Conservation (phyloP, 2,888 invertebrate genomes). For the Schrankia costaestrigalis region DNA sequence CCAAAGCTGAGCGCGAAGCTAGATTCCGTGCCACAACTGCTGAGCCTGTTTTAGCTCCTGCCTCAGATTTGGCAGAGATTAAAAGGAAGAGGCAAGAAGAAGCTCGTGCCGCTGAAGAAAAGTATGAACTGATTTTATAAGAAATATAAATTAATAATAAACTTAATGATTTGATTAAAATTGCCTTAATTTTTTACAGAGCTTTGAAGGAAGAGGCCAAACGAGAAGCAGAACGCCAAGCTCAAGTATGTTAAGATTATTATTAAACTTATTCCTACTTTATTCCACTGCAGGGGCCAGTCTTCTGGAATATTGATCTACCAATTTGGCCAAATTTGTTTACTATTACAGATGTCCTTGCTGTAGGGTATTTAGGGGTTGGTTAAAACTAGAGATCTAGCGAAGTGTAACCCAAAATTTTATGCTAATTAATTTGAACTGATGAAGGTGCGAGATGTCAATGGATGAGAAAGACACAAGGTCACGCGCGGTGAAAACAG, state of each 20-base stretch:
- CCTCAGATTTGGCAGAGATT: constrained; percentile 77
- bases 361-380: too few species aligned
- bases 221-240: constrained; percentile 73
- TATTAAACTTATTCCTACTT: too few species aligned
- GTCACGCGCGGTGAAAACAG: too few species aligned
- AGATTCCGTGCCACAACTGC: constrained; percentile 79
- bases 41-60: constrained; percentile 67
- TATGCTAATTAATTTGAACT: too few species aligned
- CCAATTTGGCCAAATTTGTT: too few species aligned
- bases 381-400: too few species aligned
- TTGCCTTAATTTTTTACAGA: constrained; percentile 42
- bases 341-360: too few species aligned
- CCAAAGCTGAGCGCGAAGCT: constrained; percentile 82
- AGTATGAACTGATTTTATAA: constrained; percentile 51
- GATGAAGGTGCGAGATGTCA: too few species aligned
- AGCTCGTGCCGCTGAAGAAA: constrained; percentile 82
- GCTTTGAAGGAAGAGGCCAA: constrained; percentile 77
- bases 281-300: too few species aligned
- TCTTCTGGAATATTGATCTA: too few species aligned
- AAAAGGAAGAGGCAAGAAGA: constrained; percentile 82
- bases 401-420: too few species aligned
- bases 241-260: constrained; percentile 68
- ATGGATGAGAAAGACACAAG: too few species aligned
- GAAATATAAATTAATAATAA: not conserved
- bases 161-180: not conserved